Evolutionary conservation across 2,113 vertebrate genomes (phyloP).

Genomic region (Callithrix jacchus): DNA sequence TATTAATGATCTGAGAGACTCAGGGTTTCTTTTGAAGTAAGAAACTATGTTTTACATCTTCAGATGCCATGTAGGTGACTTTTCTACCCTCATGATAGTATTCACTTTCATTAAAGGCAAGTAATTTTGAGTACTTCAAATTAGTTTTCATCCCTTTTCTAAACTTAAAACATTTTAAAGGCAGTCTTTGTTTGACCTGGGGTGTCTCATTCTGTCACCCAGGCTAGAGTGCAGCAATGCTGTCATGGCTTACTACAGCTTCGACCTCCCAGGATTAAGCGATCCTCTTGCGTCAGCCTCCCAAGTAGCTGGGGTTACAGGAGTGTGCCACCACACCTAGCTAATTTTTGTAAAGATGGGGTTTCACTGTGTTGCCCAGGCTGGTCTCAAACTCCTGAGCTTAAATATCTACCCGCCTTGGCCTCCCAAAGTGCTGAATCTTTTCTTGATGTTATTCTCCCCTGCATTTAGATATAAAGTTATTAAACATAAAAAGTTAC

Average conservation of each 20-base stretch:
- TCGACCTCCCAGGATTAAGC: too few species aligned
- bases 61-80: neutral
- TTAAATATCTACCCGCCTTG: too few species aligned
- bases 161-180: neutral
- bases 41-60: neutral
- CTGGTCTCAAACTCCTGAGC: too few species aligned
- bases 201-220: too few species aligned
- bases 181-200: too few species aligned
- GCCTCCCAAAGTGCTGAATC: neutral
- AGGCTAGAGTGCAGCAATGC: too few species aligned
- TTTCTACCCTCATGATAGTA: neutral
- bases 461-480: neutral
- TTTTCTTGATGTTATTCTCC: neutral
- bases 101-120: neutral
- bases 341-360: too few species aligned
- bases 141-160: neutral
- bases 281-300: too few species aligned
- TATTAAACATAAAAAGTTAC: neutral
- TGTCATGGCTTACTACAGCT: too few species aligned
- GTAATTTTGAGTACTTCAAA: neutral
- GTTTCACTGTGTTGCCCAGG: too few species aligned
- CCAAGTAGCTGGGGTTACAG: too few species aligned
- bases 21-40: neutral
- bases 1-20: neutral
- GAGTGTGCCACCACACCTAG: too few species aligned